Base-by-base conservation (phyloP, 2,797 vertebrate species). In the Hyperoplus lanceolatus region DNA sequence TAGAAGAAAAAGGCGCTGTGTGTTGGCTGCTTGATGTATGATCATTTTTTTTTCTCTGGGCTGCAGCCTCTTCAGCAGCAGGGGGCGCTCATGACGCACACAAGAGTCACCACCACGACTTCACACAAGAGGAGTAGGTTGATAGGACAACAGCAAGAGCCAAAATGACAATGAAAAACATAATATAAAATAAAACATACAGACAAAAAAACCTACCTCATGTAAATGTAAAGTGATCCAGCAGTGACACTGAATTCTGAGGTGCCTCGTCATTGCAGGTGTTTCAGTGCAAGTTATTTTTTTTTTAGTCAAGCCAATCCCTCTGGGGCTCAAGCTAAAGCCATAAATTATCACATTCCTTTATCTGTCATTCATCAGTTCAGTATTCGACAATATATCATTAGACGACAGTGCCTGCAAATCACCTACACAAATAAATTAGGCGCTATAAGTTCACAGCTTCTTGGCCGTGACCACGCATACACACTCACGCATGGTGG, bases 351-450 rank as follows among this genome's bases (percentile, higher is more conserved):
- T 84, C 80, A 90, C 90, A 89, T 87, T 90, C 79, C 87, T 86
- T 70, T 51, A 81, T 70, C 72, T 73, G 72, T 83, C 87, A 80
- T 72, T 75, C 61, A 77, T 71, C 76, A 59, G 58, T 76, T 81
- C 83, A 78, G 71, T 78, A 70, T 72, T 81, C 58, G 45, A 80
- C 64, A 81, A 63, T 53, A 73, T 46, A 29, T 76, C 59, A 65
- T 66, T n/a, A 73, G 75, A 88, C 86, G 82, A 86, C 80, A 85
- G 61, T 29, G 75, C 75, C 86, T 76, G 73, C 70, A 81, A 75
- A 77, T 86, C 85, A 85, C 79, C 81, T 92, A 49, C 7, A 93
- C 84, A 84, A 90, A 94, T 93, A 90, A 93, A 94, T 90, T 89
- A 93, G 80, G 79, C 74, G 58, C 29, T 36, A 54, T 38, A 50